Conservation (phyloP, 1,140 invertebrate genomes). For the Diprion similis region DNA sequence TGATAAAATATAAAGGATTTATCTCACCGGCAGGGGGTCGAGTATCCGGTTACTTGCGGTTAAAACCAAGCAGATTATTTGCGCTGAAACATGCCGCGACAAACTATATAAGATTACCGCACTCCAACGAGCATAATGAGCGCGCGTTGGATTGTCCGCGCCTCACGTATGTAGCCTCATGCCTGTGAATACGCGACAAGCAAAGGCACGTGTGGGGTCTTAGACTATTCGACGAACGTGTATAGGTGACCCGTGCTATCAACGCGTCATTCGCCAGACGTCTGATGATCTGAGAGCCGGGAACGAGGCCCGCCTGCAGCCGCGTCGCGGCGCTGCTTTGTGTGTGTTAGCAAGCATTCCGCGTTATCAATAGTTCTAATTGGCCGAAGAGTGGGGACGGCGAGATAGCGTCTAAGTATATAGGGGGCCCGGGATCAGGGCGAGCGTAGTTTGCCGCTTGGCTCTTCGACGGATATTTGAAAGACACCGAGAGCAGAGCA, state of each 20-base stretch:
- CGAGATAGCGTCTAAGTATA: neutral
- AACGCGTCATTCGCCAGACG: neutral
- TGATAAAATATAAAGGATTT: no score
- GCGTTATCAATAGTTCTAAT: constrained; percentile 1
- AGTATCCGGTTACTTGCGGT: no score
- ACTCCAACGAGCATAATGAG: no score
- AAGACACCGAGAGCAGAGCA: no score
- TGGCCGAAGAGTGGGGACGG: neutral
- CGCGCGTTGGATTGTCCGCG: no score
- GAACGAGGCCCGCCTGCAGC: neutral
- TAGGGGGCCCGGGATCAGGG: neutral
- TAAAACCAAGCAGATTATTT: no score
- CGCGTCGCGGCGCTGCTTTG: neutral
- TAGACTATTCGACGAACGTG: neutral
- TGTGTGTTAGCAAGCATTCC: neutral
- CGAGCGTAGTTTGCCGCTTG: constrained; percentile 1
- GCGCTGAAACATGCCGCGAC: no score
- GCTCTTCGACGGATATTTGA: neutral
- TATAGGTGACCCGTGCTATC: neutral
- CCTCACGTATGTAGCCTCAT: no score
- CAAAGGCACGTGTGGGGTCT: no score
- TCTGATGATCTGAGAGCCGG: neutral
- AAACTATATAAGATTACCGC: no score
- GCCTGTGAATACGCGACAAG: no score
- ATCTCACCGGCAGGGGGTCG: no score